Conservation (phyloP, 2,113 vertebrate genomes). For the Neodon shergylaensis region DNA sequence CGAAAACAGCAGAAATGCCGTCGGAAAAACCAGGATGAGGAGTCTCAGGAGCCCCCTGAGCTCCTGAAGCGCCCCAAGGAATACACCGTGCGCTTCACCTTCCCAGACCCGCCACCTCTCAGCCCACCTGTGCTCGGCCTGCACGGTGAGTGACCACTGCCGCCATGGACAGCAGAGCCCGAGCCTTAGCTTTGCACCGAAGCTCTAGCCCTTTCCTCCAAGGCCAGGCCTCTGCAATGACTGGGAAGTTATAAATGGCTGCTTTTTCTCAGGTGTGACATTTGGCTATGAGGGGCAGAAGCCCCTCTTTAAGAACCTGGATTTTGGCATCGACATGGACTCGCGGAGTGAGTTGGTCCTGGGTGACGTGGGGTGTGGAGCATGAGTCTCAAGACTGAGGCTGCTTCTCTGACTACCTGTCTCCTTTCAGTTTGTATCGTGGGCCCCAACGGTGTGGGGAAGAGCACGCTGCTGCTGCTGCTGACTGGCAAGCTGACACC, state of each 20-base stretch:
- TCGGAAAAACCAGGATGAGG: constrained; percentile 92
- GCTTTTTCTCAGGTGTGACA: constrained; percentile 87
- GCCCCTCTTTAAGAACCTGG: constrained; percentile 91
- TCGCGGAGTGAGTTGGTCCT: constrained; percentile 89
- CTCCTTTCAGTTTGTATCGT: constrained; percentile 91
- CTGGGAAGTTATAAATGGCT: not conserved
- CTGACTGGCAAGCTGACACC: constrained; percentile 91
- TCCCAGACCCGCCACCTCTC: constrained; percentile 92
- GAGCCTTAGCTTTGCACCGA: too few species aligned
- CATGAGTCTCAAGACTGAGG: not conserved
- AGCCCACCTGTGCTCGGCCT: constrained; percentile 94
- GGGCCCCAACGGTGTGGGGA: constrained; percentile 95
- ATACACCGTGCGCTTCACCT: constrained; percentile 95
- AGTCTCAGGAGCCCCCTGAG: constrained; percentile 88
- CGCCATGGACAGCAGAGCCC: fast-evolving
- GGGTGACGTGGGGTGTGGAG: not conserved
- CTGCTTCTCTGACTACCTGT: not conserved
- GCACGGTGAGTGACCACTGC: constrained; percentile 84
- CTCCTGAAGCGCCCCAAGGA: constrained; percentile 93
- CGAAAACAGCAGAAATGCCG: constrained; percentile 94
- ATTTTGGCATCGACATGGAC: constrained; percentile 96
- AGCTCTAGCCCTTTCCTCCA: not conserved
- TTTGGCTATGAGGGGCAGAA: constrained; percentile 90
- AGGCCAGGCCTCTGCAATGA: not conserved
- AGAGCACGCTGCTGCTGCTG: constrained; percentile 93